Conservation (phyloP, 2,113 vertebrate species). For the Reinhardtius hippoglossoides region DNA sequence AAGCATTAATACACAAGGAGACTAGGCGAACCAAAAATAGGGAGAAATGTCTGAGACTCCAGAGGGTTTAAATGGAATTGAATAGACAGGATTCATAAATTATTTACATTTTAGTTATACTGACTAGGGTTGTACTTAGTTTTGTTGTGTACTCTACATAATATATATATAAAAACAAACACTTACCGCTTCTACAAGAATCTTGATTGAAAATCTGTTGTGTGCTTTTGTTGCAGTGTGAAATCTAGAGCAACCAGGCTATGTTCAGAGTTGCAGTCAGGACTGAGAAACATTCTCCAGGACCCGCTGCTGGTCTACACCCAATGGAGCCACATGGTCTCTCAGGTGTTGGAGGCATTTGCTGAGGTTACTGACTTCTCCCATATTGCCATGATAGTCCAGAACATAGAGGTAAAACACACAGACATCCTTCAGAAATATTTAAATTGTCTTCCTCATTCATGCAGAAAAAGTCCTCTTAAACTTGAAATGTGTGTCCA, state of each 20-base stretch:
- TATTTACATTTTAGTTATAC: too few species aligned
- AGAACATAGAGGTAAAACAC: conserved; percentile 87
- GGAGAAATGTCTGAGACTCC: too few species aligned
- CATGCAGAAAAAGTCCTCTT: not conserved
- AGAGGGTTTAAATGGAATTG: too few species aligned
- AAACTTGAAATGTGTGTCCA: not conserved
- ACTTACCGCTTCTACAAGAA: too few species aligned
- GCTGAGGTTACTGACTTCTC: conserved; percentile 82
- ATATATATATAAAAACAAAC: too few species aligned
- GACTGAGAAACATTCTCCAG: conserved; percentile 84
- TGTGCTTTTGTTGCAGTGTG: conserved; percentile 78
- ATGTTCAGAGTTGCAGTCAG: conserved; percentile 75
- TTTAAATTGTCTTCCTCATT: not conserved
- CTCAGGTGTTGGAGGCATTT: conserved; percentile 84
- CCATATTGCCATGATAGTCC: conserved; percentile 82
- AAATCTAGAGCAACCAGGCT: conserved; percentile 84
- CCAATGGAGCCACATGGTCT: conserved; percentile 84
- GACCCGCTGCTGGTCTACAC: conserved; percentile 84
- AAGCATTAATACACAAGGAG: too few species aligned
- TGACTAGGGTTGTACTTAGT: too few species aligned
- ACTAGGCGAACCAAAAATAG: too few species aligned
- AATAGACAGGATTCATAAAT: too few species aligned
- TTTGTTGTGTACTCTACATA: too few species aligned
- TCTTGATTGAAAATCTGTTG: not conserved
- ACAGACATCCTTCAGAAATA: not conserved